A percentile compares a stretch with the other conserved stretches of the same genome.
These are phyloP conservation scores for Carabus problematicus DNA, from an alignment of 2,888 invertebrate genomes.

Conservation along the genomic window DNA sequence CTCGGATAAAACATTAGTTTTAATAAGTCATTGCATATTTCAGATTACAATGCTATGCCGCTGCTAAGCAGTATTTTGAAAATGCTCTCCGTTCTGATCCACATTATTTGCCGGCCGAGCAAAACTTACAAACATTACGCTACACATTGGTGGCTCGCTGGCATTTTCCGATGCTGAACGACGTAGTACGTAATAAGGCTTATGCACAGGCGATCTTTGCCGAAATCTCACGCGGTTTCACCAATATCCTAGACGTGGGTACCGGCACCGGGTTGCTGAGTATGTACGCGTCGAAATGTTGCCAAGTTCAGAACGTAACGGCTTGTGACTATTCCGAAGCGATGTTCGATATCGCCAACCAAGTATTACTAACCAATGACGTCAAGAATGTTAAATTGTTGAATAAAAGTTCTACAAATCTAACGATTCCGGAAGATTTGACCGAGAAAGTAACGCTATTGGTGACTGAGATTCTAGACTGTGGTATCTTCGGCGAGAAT, in stretches of 20 bases:
- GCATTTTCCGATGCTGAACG: constrained; percentile 87
- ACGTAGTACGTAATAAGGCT: constrained; percentile 70
- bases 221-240: constrained; percentile 61
- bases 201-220: constrained; percentile 70
- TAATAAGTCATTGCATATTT: constrained; percentile 19
- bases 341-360: constrained; percentile 69
- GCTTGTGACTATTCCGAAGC: constrained; percentile 73
- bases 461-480: constrained; percentile 82
- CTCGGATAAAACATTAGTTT: too few species aligned
- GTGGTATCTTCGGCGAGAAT: constrained; percentile 79
- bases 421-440: constrained; percentile 63
- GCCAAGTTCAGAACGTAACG: constrained; percentile 62
- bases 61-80: constrained; percentile 52
- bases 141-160: constrained; percentile 76
- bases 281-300: constrained; percentile 65
- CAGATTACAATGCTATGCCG: constrained; percentile 52
- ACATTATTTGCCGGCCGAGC: constrained; percentile 66
- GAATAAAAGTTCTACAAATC: constrained; percentile 66
- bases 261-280: constrained; percentile 79
- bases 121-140: constrained; percentile 72
- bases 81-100: constrained; percentile 62
- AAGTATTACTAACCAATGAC: constrained; percentile 63
- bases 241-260: constrained; percentile 76
- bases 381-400: constrained; percentile 61
- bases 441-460: constrained; percentile 68